Evolutionary conservation across 2,797 vertebrate genomes (phyloP).

Genomic region (Macrochelys suwanniensis): DNA sequence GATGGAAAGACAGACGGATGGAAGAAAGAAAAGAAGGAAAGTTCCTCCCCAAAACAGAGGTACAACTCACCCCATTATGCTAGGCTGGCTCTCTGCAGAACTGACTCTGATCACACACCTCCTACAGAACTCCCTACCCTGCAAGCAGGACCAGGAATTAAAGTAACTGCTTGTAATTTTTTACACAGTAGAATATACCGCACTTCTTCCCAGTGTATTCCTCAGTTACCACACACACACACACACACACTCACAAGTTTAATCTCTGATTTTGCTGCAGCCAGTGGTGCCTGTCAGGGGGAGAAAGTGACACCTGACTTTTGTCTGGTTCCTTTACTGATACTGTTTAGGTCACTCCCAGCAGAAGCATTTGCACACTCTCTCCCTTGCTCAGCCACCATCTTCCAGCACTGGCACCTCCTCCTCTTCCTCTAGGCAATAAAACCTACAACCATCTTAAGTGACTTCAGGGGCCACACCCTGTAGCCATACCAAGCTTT

Average conservation of each 20-base stretch:
- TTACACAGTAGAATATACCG: not conserved
- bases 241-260: no score
- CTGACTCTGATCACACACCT: no score
- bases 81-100: no score
- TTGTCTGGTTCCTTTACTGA: not conserved
- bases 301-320: not conserved
- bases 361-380: not conserved
- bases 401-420: not conserved
- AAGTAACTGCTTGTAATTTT: not conserved
- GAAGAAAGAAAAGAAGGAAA: no score
- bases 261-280: not conserved
- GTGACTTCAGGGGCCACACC: not conserved
- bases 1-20: no score
- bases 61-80: no score
- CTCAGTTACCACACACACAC: no score
- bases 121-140: no score
- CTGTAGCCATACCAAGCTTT: not conserved
- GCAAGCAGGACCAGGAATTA: not conserved
- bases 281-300: not conserved
- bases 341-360: not conserved
- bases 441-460: not conserved
- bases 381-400: not conserved
- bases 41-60: no score
- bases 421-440: not conserved
- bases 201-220: not conserved